Percentiles rank a stretch among this genome's conserved stretches.
phyloP scores from a whole-genome alignment of 2,888 invertebrate species.

The Brachynemurus nebulosus region DNA sequence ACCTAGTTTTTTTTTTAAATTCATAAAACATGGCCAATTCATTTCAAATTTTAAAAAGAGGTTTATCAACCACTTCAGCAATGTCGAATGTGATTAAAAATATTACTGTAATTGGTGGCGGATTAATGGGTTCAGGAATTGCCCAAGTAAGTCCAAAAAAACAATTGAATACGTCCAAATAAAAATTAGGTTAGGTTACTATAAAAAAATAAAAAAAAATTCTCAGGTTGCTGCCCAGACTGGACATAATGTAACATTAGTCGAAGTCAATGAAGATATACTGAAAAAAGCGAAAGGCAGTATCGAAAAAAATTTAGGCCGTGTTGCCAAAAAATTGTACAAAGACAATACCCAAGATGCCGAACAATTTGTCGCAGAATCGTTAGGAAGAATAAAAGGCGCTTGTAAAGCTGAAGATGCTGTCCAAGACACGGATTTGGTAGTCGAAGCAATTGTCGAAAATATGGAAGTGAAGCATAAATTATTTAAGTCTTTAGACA shows the following conservation, averaged over 20 bases:
- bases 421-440: slow-evolving; percentile 56
- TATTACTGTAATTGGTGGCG: slow-evolving; percentile 73
- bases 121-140: slow-evolving; percentile 82
- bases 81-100: slow-evolving; percentile 46
- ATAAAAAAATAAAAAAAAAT: too few species aligned
- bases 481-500: slow-evolving; percentile 4
- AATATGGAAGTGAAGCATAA: slow-evolving; percentile 51
- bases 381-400: slow-evolving; percentile 44
- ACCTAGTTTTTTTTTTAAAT: too few species aligned
- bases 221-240: slow-evolving; percentile 68
- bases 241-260: slow-evolving; percentile 66
- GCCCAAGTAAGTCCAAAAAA: slow-evolving; percentile 58
- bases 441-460: slow-evolving; percentile 79
- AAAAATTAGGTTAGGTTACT: too few species aligned
- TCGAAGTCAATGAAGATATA: slow-evolving; percentile 60
- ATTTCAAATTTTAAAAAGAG: slow-evolving; percentile 26
- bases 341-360: slow-evolving; percentile 52
- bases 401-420: slow-evolving; percentile 45
- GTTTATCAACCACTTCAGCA: slow-evolving; percentile 27
- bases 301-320: slow-evolving; percentile 52
- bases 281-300: slow-evolving; percentile 56
- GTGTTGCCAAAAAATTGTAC: slow-evolving; percentile 65
- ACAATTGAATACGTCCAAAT: too few species aligned
- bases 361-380: slow-evolving; percentile 49
- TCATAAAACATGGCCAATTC: slow-evolving; percentile 23